Base-by-base conservation (phyloP, 2,888 invertebrate genomes). In the Xanthorhoe spadicearia region DNA sequence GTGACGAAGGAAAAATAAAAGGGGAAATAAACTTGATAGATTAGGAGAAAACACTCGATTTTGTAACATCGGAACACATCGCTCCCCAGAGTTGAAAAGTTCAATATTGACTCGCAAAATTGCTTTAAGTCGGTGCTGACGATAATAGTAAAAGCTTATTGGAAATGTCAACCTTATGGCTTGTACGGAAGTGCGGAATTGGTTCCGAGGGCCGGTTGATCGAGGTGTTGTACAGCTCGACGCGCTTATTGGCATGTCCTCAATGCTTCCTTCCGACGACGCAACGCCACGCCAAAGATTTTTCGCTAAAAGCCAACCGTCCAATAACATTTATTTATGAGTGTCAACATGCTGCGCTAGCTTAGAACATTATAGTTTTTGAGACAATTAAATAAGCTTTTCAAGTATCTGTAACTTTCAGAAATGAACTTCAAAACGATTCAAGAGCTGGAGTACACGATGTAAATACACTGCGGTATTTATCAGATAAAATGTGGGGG, bases 81-180 rank as follows among this genome's bases (percentile, higher is more conserved):
- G 85, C 80, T 84, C 81, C 83, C 81, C 79, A 82, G 82, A 86
- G 83, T 88, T 88, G 85, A 86, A 87, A 90, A 89, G 85, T 88
- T 85, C 86, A 91, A 92, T 92, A 91, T 92, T 92, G 87, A 91
- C 89, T 86, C 83, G 81, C 86, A 87, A 90, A 92, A 91, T 92
- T 91, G 89, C 89, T 90, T 88, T 89, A 90, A 90, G 88, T 84
- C 86, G 82, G 74, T 86, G 86, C 86, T 87, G 82, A 76, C 84
- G 86, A 90, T 90, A 87, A 88, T 86, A 83, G 81, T 77, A 69
- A 76, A 79, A 77, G 80, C 78, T 82, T 80, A 85, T 85, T 86
- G 78, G 80, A 73, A 91, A 85, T 87, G 81, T 87, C 83, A 85
- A 89, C 91, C 86, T 87, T 91, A 88, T 74, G 75, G 74, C 81